Conservation (phyloP, 1,140 invertebrate genomes). For the Polypedilum pembai region DNA sequence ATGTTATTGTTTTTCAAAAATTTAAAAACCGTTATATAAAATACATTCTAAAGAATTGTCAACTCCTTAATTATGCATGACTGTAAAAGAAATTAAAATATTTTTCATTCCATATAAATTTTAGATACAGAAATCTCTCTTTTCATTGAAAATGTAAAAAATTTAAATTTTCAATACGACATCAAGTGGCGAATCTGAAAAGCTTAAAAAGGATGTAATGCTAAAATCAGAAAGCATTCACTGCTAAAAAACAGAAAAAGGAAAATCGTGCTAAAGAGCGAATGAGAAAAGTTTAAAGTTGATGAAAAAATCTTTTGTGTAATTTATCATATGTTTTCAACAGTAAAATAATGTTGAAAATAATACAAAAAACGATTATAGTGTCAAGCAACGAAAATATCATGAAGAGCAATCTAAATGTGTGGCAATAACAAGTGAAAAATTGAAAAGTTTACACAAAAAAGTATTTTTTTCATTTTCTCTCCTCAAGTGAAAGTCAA, state of each 20-base stretch:
- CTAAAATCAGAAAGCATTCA: neutral
- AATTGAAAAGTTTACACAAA: neutral
- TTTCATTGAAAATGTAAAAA: too few relatives aligned
- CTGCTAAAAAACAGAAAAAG: neutral
- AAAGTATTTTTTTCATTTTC: neutral
- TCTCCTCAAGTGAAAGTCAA: neutral
- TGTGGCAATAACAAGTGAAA: neutral
- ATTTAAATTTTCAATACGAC: neutral
- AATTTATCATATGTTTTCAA: slow-evolving; percentile 2
- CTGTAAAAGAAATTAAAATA: too few relatives aligned
- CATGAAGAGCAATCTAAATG: neutral
- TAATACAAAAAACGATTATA: neutral
- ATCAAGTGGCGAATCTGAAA: neutral
- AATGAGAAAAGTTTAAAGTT: neutral
- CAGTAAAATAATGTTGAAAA: neutral
- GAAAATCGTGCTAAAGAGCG: slow-evolving; percentile 12
- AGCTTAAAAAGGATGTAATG: neutral
- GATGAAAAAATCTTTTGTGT: neutral
- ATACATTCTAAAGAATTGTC: too few relatives aligned
- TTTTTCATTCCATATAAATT: too few relatives aligned
- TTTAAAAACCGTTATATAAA: too few relatives aligned
- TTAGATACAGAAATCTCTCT: too few relatives aligned
- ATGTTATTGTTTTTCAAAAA: too few relatives aligned
- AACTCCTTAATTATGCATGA: too few relatives aligned
- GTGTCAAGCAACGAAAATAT: neutral